A percentile compares a stretch with the other conserved stretches of the same genome.
Evolutionary conservation across 2,113 vertebrate species (phyloP).

Genomic region (Alouatta palliata): DNA sequence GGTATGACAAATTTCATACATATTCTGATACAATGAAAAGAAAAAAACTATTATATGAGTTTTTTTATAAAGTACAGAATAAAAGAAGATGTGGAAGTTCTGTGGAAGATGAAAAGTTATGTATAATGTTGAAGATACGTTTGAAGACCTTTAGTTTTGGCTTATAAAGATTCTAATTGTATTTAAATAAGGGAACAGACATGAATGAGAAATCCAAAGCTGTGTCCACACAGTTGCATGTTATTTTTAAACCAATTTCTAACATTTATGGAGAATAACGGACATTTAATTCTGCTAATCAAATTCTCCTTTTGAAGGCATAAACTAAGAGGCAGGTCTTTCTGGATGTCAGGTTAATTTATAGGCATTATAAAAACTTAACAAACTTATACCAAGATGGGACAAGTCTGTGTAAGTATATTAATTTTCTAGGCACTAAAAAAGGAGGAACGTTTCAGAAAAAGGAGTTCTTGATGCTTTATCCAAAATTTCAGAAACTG

Average conservation of each 20-base stretch:
- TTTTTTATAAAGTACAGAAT: constrained; percentile 28
- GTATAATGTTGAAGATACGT: constrained; percentile 32
- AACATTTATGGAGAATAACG: constrained; percentile 70
- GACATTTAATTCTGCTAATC: constrained; percentile 75
- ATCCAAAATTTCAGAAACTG: constrained; percentile 66
- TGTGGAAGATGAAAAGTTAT: constrained; percentile 56
- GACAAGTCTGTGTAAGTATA: constrained; percentile 69
- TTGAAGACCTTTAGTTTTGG: constrained; percentile 72
- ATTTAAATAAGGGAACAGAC: constrained; percentile 65
- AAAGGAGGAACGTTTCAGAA: constrained; percentile 43
- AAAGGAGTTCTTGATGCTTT: constrained; percentile 59
- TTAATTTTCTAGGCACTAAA: constrained; percentile 53
- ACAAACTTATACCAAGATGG: constrained; percentile 73
- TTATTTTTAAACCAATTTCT: constrained; percentile 67
- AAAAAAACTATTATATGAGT: background rate
- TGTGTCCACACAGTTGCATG: constrained; percentile 44
- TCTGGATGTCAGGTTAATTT: constrained; percentile 73
- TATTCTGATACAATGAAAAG: constrained; percentile 52
- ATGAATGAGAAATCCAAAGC: constrained; percentile 65
- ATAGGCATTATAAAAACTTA: constrained; percentile 77
- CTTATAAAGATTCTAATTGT: constrained; percentile 68
- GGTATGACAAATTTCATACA: constrained; percentile 74
- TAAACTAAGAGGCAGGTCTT: constrained; percentile 75
- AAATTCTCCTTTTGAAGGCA: constrained; percentile 78
- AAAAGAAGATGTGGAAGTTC: background rate